Conservation (phyloP, 2,797 vertebrate genomes). For the Cossypha heuglini region DNA sequence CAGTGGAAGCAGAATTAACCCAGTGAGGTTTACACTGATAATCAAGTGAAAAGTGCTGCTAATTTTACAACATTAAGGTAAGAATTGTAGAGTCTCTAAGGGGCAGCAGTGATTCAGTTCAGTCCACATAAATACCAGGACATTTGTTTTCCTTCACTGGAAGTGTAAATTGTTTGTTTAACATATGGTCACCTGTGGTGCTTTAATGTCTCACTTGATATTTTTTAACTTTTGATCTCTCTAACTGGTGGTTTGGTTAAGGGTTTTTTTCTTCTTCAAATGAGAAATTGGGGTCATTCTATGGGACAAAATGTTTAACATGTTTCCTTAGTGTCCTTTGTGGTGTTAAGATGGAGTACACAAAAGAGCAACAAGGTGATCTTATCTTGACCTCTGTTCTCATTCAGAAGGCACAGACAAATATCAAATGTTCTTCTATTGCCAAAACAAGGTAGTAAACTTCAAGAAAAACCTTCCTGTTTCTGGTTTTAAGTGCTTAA, state of each 20-base stretch:
- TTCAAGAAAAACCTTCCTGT: neutral
- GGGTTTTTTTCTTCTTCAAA: slow-evolving; percentile 6
- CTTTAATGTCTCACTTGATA: slow-evolving; percentile 34
- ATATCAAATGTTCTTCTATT: slow-evolving; percentile 73
- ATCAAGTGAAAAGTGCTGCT: slow-evolving; percentile 51
- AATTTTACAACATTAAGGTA: slow-evolving; percentile 26
- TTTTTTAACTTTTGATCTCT: slow-evolving; percentile 55
- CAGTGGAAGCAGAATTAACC: neutral
- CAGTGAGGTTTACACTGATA: neutral
- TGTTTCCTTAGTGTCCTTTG: slow-evolving; percentile 72
- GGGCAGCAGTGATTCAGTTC: neutral
- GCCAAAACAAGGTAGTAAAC: slow-evolving; percentile 55
- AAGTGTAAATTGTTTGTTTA: slow-evolving; percentile 69
- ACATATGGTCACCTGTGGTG: slow-evolving; percentile 50
- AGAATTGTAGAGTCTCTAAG: neutral
- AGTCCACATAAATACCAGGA: slow-evolving; percentile 24
- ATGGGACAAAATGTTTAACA: slow-evolving; percentile 76
- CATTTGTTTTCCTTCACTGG: slow-evolving; percentile 50
- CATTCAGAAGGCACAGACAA: slow-evolving; percentile 73
- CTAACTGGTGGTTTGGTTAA: slow-evolving; percentile 57
- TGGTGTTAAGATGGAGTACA: slow-evolving; percentile 78
- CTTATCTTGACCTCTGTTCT: slow-evolving; percentile 63
- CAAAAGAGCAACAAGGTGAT: slow-evolving; percentile 62
- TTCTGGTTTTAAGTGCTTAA: slow-evolving; percentile 16
- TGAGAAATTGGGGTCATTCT: slow-evolving; percentile 76